A percentile compares a stretch with the other conserved stretches of the same genome.
These are phyloP conservation scores for Pelecanus crispus DNA, from an alignment of 2,113 vertebrate species.

Conservation along the genomic window DNA sequence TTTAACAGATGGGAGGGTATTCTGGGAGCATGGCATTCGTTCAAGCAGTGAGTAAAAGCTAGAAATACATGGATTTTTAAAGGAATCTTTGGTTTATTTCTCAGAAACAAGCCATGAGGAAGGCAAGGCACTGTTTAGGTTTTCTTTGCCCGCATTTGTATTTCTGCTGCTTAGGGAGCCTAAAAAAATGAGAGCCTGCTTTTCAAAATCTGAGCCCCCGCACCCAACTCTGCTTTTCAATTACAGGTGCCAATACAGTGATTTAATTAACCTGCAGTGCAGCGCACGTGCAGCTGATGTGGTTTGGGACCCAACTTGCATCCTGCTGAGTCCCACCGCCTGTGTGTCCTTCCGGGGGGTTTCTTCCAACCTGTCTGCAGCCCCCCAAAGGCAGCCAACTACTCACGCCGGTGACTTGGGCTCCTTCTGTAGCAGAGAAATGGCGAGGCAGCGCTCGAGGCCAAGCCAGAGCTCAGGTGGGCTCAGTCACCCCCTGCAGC, in stretches of 20 bases:
- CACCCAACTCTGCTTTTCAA: not conserved
- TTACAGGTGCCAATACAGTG: fast-evolving
- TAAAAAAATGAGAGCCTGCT: not conserved
- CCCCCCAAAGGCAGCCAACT: not conserved
- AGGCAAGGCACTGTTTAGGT: not conserved
- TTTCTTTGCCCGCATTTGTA: not conserved
- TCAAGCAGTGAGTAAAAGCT: not conserved
- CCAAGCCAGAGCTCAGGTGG: not conserved
- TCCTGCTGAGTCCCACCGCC: not conserved
- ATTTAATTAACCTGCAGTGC: not conserved
- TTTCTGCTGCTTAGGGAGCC: not conserved
- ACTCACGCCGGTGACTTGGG: fast-evolving
- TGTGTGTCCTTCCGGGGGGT: fast-evolving
- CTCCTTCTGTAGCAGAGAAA: fast-evolving
- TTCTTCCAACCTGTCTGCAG: not conserved
- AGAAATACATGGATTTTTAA: not conserved
- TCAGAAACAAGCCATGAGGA: not conserved
- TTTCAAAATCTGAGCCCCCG: not conserved
- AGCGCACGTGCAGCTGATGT: fast-evolving
- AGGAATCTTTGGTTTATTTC: not conserved
- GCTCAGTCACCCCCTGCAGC: fast-evolving
- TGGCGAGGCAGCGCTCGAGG: fast-evolving
- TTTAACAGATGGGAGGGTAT: not conserved
- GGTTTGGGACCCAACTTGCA: fast-evolving
- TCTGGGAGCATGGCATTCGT: not conserved